These are phyloP conservation scores for Stenopsyche tienmushanensis DNA, from an alignment of 1,140 invertebrate species.

Conservation along the genomic window DNA sequence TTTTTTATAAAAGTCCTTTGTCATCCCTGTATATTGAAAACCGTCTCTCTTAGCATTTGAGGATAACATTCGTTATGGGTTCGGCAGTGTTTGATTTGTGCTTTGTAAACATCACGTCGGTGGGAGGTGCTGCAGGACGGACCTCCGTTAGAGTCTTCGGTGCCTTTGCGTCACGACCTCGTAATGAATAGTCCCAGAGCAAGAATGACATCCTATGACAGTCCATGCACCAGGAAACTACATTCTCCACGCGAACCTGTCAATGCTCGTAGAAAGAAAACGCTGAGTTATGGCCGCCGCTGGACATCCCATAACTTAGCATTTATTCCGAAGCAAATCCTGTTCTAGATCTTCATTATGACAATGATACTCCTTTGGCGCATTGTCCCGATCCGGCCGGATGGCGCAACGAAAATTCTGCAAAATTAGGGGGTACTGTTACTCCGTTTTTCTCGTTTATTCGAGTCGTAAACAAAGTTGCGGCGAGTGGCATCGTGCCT, in stretches of 20 bases:
- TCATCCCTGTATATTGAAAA: too few species aligned
- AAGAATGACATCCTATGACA: slow-evolving; percentile 15
- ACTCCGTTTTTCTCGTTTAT: slow-evolving; percentile 39
- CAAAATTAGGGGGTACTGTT: slow-evolving; percentile 5
- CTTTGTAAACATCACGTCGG: slow-evolving; percentile 36
- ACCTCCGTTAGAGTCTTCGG: slow-evolving; percentile 16
- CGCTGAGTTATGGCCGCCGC: background rate
- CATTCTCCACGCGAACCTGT: background rate
- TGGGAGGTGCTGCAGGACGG: slow-evolving; percentile 22
- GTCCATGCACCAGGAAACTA: background rate
- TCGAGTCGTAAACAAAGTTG: slow-evolving; percentile 39
- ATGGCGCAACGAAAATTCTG: background rate
- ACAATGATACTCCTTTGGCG: background rate
- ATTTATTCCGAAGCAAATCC: background rate
- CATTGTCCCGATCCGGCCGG: background rate
- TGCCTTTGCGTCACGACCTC: slow-evolving; percentile 28
- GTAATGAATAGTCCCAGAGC: slow-evolving; percentile 31
- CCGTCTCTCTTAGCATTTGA: too few species aligned
- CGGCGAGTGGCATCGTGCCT: slow-evolving; percentile 29
- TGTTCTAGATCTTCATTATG: too few species aligned
- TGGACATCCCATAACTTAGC: background rate
- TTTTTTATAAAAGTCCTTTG: too few species aligned
- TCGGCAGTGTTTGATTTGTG: slow-evolving; percentile 36
- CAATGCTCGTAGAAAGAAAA: background rate
- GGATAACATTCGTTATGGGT: too few species aligned